Percentiles rank a stretch among this genome's conserved stretches.
phyloP scores from a whole-genome alignment of 1,140 invertebrate genomes.

The Pollicipes pollicipes region DNA sequence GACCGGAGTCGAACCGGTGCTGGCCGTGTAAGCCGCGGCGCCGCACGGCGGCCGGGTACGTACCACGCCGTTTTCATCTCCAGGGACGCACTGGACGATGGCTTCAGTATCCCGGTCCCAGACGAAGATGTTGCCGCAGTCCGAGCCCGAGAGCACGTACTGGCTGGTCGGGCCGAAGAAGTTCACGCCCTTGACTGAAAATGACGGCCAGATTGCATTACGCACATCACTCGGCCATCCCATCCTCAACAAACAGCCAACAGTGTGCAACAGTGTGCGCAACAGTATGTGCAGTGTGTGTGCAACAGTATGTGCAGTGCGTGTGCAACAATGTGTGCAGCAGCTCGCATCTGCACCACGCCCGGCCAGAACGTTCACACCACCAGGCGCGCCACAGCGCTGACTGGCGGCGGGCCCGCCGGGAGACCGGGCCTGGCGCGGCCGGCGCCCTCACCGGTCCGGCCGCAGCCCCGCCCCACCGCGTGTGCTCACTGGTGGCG shows the following conservation, averaged over 20 bases:
- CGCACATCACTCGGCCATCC: slow-evolving; percentile 3
- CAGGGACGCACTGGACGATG: slow-evolving; percentile 70
- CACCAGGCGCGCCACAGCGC: no score
- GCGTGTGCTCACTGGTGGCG: slow-evolving; percentile 26
- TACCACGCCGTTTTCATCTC: slow-evolving; percentile 71
- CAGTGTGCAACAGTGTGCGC: no score
- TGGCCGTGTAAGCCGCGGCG: no score
- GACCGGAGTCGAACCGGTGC: no score
- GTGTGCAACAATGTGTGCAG: not conserved
- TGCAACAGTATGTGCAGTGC: no score
- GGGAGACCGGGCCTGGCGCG: no score
- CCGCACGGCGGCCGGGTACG: slow-evolving; percentile 23
- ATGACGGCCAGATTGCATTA: slow-evolving; percentile 5
- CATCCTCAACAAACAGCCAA: no score
- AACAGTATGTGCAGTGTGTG: no score
- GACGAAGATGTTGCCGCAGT: slow-evolving; percentile 85
- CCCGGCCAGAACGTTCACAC: slow-evolving; percentile 2
- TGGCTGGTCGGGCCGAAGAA: slow-evolving; percentile 83
- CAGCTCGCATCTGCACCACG: not conserved
- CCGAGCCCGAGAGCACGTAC: slow-evolving; percentile 80
- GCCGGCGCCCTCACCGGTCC: no score
- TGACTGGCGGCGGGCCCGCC: no score
- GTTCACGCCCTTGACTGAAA: slow-evolving; percentile 72
- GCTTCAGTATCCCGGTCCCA: slow-evolving; percentile 81
- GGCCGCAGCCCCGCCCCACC: no score